Evolutionary conservation across 2,113 vertebrate species (phyloP).

Genomic region (Calyptommatus sinebrachiatus): DNA sequence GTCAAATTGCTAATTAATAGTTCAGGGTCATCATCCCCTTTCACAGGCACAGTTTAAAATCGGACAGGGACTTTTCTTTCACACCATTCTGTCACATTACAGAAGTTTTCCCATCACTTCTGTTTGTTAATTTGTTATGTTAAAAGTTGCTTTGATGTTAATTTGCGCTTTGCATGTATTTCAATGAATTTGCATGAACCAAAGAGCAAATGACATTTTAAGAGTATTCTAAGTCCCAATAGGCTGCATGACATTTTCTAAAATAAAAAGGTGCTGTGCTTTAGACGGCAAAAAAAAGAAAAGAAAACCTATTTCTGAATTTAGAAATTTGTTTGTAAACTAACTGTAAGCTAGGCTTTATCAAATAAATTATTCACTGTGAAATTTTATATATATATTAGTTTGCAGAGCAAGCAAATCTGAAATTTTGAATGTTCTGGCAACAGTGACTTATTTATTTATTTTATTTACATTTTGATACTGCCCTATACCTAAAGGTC

Average conservation of each 20-base stretch:
- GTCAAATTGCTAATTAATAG: background rate
- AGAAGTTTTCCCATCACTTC: background rate
- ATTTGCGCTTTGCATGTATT: background rate
- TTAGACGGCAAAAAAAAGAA: background rate
- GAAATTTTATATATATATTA: background rate
- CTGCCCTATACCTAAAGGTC: too few species aligned
- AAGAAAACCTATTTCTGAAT: conserved; percentile 21
- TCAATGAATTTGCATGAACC: background rate
- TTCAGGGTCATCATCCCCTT: background rate
- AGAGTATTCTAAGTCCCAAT: background rate
- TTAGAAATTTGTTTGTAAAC: conserved; percentile 20
- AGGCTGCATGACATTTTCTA: background rate
- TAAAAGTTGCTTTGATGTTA: background rate
- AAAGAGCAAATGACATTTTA: background rate
- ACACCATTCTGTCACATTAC: background rate
- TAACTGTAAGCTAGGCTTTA: conserved; percentile 7
- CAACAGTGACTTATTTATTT: background rate
- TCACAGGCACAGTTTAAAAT: too few species aligned
- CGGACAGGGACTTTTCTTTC: background rate
- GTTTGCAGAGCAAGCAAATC: background rate
- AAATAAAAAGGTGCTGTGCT: background rate
- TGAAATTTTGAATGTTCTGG: background rate
- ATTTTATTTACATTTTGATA: background rate
- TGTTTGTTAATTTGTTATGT: background rate
- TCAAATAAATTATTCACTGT: background rate